Evolutionary conservation across 2,113 vertebrate species (phyloP), one percentile per base, ranked within the genome.

Genomic region (Ciconia boyciana): DNA sequence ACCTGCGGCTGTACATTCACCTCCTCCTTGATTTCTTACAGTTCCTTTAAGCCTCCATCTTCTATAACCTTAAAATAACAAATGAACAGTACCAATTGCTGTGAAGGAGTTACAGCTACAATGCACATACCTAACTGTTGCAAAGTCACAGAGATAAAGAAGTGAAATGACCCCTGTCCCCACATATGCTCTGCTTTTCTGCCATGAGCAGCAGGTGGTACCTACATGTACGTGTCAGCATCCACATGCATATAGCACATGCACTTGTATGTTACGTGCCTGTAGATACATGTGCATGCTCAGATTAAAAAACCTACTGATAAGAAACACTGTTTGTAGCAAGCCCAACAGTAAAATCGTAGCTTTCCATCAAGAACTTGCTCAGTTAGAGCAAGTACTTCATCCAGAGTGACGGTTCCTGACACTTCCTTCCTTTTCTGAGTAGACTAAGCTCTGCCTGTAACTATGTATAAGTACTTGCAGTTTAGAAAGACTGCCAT

Each of bases 181-280:
- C 12, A 46, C 28, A 3, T 9, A 9, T 1, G 2, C 21, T 22
- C 52, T 36, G 21, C 43, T 74, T 29, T 91, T 51, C 72, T 79
- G 12, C 17, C 13, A 5, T 22, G 43, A 24, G 60, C 32, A 79
- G 15, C 28, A 32, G 31, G 21, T 43, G 22, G 20, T 39, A 26
- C 13, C 7, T 34, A 28, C 5, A 54, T 4, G 12, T 46, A 31
- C 0, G 0, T 3, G 1, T 43, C 58, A 54, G 31, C 31, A 19
- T 22, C 55, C n/a, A 3, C 4, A 4, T 15, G 22, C 46, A 62
- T 9, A 49, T 4, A 68, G 20, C 34, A 77, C 34, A 19, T 11
- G 18, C 12, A 32, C 8, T 24, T 24, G 2, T 3, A 6, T 46
- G 9, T 48, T 72, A 48, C 6, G 2, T 61, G 21, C 13, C 13